Conservation (phyloP, 2,113 vertebrate species). For the Donacobius atricapilla region DNA sequence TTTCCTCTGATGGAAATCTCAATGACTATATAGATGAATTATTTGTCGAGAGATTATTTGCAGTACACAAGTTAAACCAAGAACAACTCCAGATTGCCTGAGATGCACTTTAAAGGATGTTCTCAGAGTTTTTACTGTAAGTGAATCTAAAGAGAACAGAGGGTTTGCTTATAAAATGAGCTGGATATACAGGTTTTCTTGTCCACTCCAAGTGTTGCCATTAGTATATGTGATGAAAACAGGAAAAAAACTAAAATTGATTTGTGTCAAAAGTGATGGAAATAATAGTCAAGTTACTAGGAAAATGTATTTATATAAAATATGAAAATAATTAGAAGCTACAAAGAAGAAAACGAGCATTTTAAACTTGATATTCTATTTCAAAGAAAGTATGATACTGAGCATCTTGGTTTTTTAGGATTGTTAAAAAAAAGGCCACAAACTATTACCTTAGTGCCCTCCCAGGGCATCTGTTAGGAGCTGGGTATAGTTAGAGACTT, state of each 20-base stretch:
- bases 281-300: not conserved
- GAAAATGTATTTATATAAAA: not conserved
- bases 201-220: not conserved
- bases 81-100: not conserved
- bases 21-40: not conserved
- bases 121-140: not conserved
- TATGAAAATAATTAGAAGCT: not conserved
- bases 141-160: not conserved
- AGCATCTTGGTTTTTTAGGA: not conserved
- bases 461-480: not conserved
- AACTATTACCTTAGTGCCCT: not conserved
- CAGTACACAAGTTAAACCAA: not conserved
- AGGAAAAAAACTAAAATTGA: not conserved
- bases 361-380: not conserved
- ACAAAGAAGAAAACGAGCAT: not conserved
- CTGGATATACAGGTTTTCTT: not conserved
- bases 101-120: not conserved
- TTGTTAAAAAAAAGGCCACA: not conserved
- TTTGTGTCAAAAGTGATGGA: not conserved
- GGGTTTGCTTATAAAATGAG: not conserved
- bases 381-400: not conserved
- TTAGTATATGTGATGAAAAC: not conserved
- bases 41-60: not conserved
- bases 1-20: not conserved
- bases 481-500: not conserved